Conservation (phyloP, 2,113 vertebrate species). For the Mellivora capensis region DNA sequence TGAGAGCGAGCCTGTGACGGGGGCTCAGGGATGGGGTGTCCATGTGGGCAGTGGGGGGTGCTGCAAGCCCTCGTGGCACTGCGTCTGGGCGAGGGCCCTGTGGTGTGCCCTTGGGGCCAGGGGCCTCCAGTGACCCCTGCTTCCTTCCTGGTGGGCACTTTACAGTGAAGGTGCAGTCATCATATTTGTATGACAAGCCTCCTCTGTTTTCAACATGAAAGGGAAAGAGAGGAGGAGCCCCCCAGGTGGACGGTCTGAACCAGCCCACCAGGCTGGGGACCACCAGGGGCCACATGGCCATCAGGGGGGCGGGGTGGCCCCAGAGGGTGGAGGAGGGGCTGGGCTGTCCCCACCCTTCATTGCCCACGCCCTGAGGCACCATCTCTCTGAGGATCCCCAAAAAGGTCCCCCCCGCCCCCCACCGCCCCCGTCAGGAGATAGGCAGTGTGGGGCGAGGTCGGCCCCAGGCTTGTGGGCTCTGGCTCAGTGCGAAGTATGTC, state of each 20-base stretch:
- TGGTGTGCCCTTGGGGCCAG: rapidly evolving
- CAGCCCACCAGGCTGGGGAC: background rate
- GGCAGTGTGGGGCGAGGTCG: background rate
- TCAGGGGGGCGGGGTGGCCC: background rate
- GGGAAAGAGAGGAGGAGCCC: background rate
- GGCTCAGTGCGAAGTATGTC: background rate
- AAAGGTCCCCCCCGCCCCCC: background rate
- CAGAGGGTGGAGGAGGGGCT: too few relatives aligned
- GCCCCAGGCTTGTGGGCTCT: background rate
- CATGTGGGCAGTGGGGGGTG: too few relatives aligned
- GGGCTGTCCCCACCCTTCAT: background rate
- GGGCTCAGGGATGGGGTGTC: rapidly evolving
- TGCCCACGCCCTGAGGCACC: background rate
- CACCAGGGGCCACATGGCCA: background rate
- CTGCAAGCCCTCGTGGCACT: background rate
- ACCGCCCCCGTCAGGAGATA: rapidly evolving
- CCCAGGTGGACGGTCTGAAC: background rate
- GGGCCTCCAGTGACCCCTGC: rapidly evolving
- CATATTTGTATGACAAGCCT: rapidly evolving
- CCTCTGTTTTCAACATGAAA: background rate
- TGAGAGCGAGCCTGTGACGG: background rate
- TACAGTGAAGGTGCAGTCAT: rapidly evolving
- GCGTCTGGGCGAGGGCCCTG: background rate
- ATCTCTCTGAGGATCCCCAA: background rate
- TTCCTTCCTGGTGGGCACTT: background rate